A percentile compares a stretch with the other conserved stretches of the same genome.
These are phyloP conservation scores for Diorhabda sublineata DNA, from an alignment of 1,140 invertebrate species.

Conservation along the genomic window DNA sequence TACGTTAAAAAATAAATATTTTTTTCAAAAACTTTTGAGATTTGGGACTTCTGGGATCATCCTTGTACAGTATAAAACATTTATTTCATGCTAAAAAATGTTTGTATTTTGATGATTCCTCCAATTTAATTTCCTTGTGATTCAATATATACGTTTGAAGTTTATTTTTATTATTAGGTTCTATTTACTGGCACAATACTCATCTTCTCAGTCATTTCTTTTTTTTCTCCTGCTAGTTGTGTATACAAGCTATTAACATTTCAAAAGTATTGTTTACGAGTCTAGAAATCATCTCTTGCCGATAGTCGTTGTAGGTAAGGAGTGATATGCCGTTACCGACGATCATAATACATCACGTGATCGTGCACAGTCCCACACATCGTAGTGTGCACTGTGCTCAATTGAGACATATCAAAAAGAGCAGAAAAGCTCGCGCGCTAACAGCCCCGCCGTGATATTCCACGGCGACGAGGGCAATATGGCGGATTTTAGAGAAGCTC, in stretches of 20 bases:
- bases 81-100: no score
- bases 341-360: slow-evolving; percentile 4
- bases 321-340: slow-evolving; percentile 24
- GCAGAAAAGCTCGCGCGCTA: slow-evolving; percentile 5
- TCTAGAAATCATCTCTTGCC: slow-evolving; percentile 23
- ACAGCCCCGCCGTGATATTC: background rate
- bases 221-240: background rate
- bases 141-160: no score
- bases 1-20: no score
- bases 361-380: slow-evolving; percentile 22
- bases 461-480: background rate
- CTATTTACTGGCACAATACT: no score
- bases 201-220: no score
- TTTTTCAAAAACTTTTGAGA: no score
- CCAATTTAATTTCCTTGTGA: no score
- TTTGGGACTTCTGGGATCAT: no score
- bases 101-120: no score
- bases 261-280: slow-evolving; percentile 29
- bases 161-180: no score
- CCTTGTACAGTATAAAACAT: no score
- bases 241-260: slow-evolving; percentile 21
- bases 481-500: background rate
- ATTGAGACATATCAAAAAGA: slow-evolving; percentile 19
- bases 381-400: slow-evolving; percentile 14
- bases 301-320: slow-evolving; percentile 27